Evolutionary conservation across 2,113 vertebrate genomes (phyloP).

Genomic region (Alaudala cheleensis): DNA sequence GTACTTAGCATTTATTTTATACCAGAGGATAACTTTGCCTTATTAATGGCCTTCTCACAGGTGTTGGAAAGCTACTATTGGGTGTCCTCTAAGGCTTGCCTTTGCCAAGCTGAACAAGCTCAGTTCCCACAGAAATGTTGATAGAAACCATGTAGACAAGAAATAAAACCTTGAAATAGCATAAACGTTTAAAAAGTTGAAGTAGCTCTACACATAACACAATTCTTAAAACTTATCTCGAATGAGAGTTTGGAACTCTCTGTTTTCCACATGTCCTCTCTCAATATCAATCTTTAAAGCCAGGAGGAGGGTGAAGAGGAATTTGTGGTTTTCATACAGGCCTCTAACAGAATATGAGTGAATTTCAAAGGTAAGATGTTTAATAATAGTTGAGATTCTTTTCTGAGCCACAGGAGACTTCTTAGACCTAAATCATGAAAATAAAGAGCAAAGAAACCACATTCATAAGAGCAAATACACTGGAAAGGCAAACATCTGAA

Average conservation of each 20-base stretch:
- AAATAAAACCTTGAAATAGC: neutral
- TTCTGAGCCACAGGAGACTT: slow-evolving; percentile 77
- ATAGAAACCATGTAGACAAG: neutral
- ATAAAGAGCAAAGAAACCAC: neutral
- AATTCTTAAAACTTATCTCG: slow-evolving; percentile 60
- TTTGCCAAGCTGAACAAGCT: neutral
- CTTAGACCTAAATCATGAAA: slow-evolving; percentile 67
- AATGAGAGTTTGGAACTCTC: slow-evolving; percentile 77
- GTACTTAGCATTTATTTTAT: neutral
- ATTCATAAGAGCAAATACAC: neutral
- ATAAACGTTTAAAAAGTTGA: neutral
- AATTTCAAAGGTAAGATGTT: slow-evolving; percentile 74
- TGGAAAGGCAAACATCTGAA: neutral
- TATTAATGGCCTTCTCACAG: neutral
- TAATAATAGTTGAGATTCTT: slow-evolving; percentile 78
- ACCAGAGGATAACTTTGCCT: neutral
- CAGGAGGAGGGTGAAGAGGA: slow-evolving; percentile 78
- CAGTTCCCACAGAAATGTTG: neutral
- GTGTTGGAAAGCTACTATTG: neutral
- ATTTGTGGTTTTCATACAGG: slow-evolving; percentile 79
- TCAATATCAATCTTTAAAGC: slow-evolving; percentile 80
- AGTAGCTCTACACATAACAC: neutral
- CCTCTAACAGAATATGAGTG: slow-evolving; percentile 76
- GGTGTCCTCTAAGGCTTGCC: neutral
- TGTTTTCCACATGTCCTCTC: slow-evolving; percentile 68